A percentile compares a stretch with the other conserved stretches of the same genome.
Conservation (phyloP, 2,797 vertebrate genomes). For the Pseudochirops corinnae region DNA sequence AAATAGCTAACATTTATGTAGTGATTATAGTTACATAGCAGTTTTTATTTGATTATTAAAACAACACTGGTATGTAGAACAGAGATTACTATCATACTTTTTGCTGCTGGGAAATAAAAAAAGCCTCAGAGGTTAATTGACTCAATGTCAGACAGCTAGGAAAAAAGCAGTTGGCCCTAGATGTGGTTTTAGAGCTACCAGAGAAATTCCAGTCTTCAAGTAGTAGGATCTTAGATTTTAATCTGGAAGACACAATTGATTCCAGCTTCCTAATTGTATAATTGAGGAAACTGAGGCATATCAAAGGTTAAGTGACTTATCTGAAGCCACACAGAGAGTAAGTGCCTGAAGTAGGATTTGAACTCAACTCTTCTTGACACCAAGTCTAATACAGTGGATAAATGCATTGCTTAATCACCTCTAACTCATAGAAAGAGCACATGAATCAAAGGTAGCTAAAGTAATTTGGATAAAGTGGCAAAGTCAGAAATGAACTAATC, state of each 20-base stretch:
- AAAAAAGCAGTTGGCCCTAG: background rate
- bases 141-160: background rate
- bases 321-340: background rate
- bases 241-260: background rate
- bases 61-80: background rate
- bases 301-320: background rate
- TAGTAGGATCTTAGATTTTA: background rate
- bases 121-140: background rate
- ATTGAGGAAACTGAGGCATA: background rate
- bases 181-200: background rate
- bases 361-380: background rate
- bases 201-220: background rate
- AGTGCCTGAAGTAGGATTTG: background rate
- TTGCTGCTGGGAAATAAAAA: background rate
- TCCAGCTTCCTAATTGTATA: background rate
- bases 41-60: background rate
- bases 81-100: background rate
- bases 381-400: background rate
- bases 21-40: background rate
- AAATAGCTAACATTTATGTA: background rate
- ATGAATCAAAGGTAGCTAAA: background rate
- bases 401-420: background rate
- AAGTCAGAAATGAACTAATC: background rate
- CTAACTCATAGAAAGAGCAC: background rate
- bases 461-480: background rate